Evolutionary conservation across 2,888 invertebrate species (phyloP).

Genomic region (Hirtodrosophila confusa): DNA sequence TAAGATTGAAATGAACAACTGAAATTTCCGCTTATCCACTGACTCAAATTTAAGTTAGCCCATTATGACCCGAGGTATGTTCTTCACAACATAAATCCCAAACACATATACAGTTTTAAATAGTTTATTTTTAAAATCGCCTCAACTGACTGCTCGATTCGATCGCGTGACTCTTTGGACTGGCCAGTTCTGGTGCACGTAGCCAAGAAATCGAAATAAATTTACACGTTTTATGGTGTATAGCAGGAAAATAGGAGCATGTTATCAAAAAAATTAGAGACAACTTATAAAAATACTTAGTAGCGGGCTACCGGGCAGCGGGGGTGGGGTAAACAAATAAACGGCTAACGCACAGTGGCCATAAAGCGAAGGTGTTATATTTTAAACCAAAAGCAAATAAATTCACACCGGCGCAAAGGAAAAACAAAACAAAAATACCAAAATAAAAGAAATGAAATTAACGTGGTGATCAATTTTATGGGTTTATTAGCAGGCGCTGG

Average conservation of each 20-base stretch:
- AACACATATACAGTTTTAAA: slow-evolving; percentile 9
- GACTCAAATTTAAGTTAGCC: neutral
- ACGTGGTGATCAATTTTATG: slow-evolving; percentile 78
- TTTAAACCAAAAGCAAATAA: slow-evolving; percentile 47
- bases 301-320: neutral
- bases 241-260: slow-evolving; percentile 26
- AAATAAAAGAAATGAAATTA: slow-evolving; percentile 51
- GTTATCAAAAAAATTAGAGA: slow-evolving; percentile 53
- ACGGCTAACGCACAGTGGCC: slow-evolving; percentile 25
- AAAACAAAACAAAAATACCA: slow-evolving; percentile 4
- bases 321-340: slow-evolving; percentile 7
- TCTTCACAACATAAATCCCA: slow-evolving; percentile 13
- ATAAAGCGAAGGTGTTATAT: slow-evolving; percentile 68
- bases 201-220: slow-evolving; percentile 44
- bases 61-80: neutral
- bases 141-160: slow-evolving; percentile 8
- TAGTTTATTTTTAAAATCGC: slow-evolving; percentile 34
- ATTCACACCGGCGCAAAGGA: slow-evolving; percentile 15
- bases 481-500: slow-evolving; percentile 68
- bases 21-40: too few relatives aligned
- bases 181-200: slow-evolving; percentile 27
- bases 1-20: slow-evolving; percentile 1
- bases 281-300: slow-evolving; percentile 30
- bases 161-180: slow-evolving; percentile 64
- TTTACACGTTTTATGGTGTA: slow-evolving; percentile 64